Base-by-base conservation (phyloP, 2,113 vertebrate genomes). In the Mola mola region DNA sequence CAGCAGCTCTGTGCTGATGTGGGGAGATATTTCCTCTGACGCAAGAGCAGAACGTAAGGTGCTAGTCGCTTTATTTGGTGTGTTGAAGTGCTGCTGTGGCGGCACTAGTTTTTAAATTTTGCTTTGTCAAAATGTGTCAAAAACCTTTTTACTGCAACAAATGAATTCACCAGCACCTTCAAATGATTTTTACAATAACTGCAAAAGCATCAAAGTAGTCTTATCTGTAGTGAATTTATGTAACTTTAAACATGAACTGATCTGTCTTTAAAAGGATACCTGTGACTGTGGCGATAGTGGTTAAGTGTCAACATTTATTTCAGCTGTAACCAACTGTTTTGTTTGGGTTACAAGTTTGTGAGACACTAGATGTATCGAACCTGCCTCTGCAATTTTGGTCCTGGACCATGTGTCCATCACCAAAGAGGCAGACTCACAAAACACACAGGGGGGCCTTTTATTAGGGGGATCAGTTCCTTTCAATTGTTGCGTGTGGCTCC, bases 231-330 rank as follows among this genome's bases (percentile, higher is more conserved):
- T 4, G 31, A 29, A 46, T 49, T 57, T 53, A 59, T 67, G 72
- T 38, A 74, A 24, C 44, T 73, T 73, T 62, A 82, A 61, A 66
- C 43, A 81, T 83, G 73, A 87, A 83, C 60, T 5, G 3, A 44
- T 72, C 6, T n/a, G 36, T 15, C 40, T 75, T 65, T 58, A 20
- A 65, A 52, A 10, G 11, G 11, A 40, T 16, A 12, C 8, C 34
- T 51, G 40, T 11, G 42, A 71, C 49, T 52, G 8, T 22, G 3
- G 8, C 11, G 31, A 6, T 7, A 50, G 42, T 19, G 9, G 25
- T 26, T 8, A 33, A 42, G 19, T 46, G 17, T 33, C 1, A 5
- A 25, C n/a, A 52, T 44, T 16, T 19, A 49, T 62, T 11, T 10
- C 24, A 36, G 19, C 33, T 31, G 15, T 47, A 29, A 6, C 11